Evolutionary conservation across 2,113 vertebrate species (phyloP), one percentile per base, ranked within the genome.

Genomic region (Axis porcinus): DNA sequence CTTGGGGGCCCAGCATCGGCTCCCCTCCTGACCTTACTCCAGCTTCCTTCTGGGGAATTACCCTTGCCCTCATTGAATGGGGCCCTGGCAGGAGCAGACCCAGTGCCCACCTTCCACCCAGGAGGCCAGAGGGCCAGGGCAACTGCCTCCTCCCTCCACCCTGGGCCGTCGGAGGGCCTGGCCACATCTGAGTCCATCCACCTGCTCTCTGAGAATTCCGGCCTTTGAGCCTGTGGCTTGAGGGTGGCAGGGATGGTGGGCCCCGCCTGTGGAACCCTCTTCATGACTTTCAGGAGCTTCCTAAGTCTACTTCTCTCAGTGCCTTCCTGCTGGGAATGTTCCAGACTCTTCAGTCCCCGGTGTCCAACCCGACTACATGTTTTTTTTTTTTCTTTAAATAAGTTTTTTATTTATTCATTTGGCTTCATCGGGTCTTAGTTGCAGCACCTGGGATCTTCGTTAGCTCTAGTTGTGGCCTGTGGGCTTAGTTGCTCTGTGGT

Each of bases 111-210:
- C 47, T 28, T 43, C 21, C 1, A 4, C 9, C 21, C 19, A 2
- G 54, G 19, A 14, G 43, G 19, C 17, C 2, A 0, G 1, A 5
- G 45, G 86, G 36, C 3, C 3, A 4, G 70, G 50, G 25, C 6
- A 0, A 40, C 25, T 3, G 5, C 45, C 23, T 16, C 55, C 43
- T 47, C 10, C 12, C 36, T 21, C 17, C 12, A 2, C 16, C 33
- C 14, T 7, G 15, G 9, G 36, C 45, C 3, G 0, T 11, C 0
- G 0, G 23, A 40, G 52, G 40, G 43, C 36, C 25, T 3, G 8
- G 36, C 3, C 1, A 0, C 9, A 2, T 33, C 84, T 27, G 19
- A 15, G n/a, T 6, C 6, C 0, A 3, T n/a, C 8, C 4, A 2
- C 28, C 45, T 3, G 3, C 30, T 12, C 9, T 50, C 47, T 6